Conservation (phyloP, 1,140 invertebrate species). For the Globodera ellingtonae region DNA sequence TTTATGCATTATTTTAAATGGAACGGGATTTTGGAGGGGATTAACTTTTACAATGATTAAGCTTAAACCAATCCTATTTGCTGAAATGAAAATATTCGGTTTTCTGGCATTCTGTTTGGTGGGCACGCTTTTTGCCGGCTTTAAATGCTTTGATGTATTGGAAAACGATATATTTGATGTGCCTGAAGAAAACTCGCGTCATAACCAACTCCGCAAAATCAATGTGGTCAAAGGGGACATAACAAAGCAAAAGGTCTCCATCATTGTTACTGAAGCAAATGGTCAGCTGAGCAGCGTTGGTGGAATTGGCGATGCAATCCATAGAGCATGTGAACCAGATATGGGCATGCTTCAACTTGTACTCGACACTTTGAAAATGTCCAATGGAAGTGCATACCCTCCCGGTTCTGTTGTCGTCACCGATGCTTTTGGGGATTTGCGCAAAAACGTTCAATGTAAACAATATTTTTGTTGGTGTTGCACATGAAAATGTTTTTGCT, state of each 20-base stretch:
- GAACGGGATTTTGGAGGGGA: too few relatives aligned
- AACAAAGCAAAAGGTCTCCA: neutral
- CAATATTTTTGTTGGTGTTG: neutral
- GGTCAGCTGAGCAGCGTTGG: neutral
- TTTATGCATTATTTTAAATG: too few relatives aligned
- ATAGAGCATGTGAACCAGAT: neutral
- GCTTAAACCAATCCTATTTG: too few relatives aligned
- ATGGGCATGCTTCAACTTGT: neutral
- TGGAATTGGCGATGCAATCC: neutral
- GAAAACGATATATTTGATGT: too few relatives aligned
- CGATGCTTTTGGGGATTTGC: neutral
- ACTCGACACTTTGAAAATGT: neutral
- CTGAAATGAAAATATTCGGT: too few relatives aligned
- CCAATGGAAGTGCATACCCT: neutral
- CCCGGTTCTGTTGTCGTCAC: neutral
- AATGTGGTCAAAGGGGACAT: neutral
- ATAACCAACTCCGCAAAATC: neutral
- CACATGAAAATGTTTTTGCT: too few relatives aligned
- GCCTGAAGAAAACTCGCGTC: too few relatives aligned
- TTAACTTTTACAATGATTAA: too few relatives aligned
- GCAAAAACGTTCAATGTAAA: neutral
- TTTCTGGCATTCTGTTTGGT: too few relatives aligned
- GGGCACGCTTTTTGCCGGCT: too few relatives aligned
- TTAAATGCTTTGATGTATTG: too few relatives aligned
- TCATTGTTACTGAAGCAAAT: neutral